Evolutionary conservation across 2,113 vertebrate species (phyloP), one percentile per base, ranked within the genome.

Genomic region (Pagrus major): DNA sequence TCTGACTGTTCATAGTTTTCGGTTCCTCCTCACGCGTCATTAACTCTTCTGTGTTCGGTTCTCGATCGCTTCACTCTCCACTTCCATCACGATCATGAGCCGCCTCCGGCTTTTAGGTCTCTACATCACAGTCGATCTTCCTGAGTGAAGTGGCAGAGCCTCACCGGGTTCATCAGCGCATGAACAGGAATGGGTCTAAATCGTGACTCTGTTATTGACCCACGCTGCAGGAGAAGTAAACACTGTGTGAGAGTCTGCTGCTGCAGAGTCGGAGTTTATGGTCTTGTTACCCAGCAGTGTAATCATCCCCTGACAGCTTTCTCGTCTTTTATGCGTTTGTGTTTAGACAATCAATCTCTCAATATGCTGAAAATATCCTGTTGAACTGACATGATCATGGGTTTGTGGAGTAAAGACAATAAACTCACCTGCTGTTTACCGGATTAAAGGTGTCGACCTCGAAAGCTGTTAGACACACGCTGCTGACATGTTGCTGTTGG

Each of bases 31-130:
- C 54, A 16, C 29, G 41, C 59, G 12, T 77, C 55, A 82, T 81
- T 76, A 68, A 46, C 51, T 68, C 23, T 25, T 78, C 37, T 39
- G 52, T 66, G 66, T 65, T 68, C 72, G 64, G 35, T 67, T 69
- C 9, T 18, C 9, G 1, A 8, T 71, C n/a, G 31, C 27, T 66
- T 71, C 54, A 52, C 33, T 72, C 10, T 1, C 18, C 20, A 18
- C 41, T 63, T 44, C n/a, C 23, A n/a, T 51, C 41, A 23, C n/a
- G 11, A 65, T 0, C 0, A 49, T 67, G 51, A 61, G 29, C 37
- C 14, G 21, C 61, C 65, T 55, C 47, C 0, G 42, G 35, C 52
- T 76, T 64, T 39, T 10, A 29, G 35, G 44, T 72, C 27, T 88
- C 33, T 21, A n/a, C 46, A 31, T 83, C 41, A 18, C 31, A 64